These are phyloP conservation scores for Lemur catta DNA, from an alignment of 2,797 vertebrate genomes.

Conservation along the genomic window DNA sequence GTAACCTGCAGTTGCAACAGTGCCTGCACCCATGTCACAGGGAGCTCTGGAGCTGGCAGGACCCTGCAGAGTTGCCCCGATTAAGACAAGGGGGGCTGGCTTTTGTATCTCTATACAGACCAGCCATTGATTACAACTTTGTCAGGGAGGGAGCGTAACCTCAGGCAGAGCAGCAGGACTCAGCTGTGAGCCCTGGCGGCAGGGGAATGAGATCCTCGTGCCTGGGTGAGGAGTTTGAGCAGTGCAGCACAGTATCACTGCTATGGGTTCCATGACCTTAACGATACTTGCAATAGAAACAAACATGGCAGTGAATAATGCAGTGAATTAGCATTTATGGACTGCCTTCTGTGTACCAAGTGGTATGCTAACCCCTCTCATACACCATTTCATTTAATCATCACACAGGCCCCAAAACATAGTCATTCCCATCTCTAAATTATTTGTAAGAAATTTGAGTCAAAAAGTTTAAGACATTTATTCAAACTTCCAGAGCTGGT, in stretches of 20 bases:
- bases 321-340: neutral
- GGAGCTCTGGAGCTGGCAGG: neutral
- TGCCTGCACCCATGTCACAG: neutral
- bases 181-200: neutral
- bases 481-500: neutral
- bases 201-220: neutral
- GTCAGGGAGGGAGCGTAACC: neutral
- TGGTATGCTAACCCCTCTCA: neutral
- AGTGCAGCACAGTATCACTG: neutral
- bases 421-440: neutral
- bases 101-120: neutral
- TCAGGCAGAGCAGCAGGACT: neutral
- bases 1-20: fast-evolving
- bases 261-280: neutral
- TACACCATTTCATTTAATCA: neutral
- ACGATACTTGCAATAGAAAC: neutral
- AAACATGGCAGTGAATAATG: neutral
- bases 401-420: neutral
- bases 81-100: neutral
- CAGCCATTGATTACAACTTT: neutral
- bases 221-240: neutral
- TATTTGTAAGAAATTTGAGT: neutral
- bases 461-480: neutral
- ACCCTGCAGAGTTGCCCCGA: neutral
- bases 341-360: neutral